These are phyloP conservation scores for Oreotrochilus melanogaster DNA, from an alignment of 2,113 vertebrate genomes.

Conservation along the genomic window DNA sequence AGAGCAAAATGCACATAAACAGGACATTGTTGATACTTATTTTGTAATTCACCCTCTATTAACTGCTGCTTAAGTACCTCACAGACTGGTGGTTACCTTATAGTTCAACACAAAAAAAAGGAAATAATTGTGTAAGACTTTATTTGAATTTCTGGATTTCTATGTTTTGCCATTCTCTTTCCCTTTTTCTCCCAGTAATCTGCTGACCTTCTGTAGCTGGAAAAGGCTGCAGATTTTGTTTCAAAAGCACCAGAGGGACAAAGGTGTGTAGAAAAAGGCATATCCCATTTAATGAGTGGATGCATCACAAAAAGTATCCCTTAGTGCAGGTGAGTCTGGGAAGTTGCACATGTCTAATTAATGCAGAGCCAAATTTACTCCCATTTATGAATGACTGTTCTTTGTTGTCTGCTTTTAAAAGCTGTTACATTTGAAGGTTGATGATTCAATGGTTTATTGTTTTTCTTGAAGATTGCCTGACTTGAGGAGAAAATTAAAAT, in stretches of 20 bases:
- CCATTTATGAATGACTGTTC: not conserved
- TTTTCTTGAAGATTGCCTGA: not conserved
- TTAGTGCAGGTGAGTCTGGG: not conserved
- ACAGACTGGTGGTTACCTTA: not conserved
- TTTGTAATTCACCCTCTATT: not conserved
- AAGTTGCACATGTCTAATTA: not conserved
- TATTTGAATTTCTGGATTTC: not conserved
- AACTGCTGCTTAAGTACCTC: slow-evolving; percentile 1
- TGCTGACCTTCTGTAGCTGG: not conserved
- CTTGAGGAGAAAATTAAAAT: not conserved
- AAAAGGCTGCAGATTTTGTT: not conserved
- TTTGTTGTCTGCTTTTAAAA: not conserved
- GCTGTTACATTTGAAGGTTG: not conserved
- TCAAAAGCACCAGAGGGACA: not conserved
- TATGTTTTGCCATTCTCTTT: not conserved
- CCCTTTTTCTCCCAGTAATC: not conserved
- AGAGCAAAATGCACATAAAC: not conserved
- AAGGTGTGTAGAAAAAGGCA: not conserved
- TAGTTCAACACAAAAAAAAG: not conserved
- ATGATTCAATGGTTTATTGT: not conserved
- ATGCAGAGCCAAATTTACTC: not conserved
- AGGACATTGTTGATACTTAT: not conserved
- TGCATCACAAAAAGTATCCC: not conserved
- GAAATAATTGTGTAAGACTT: not conserved
- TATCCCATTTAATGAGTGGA: not conserved